Evolutionary conservation across 2,113 vertebrate species (phyloP).

Genomic region (Tupaia tana): DNA sequence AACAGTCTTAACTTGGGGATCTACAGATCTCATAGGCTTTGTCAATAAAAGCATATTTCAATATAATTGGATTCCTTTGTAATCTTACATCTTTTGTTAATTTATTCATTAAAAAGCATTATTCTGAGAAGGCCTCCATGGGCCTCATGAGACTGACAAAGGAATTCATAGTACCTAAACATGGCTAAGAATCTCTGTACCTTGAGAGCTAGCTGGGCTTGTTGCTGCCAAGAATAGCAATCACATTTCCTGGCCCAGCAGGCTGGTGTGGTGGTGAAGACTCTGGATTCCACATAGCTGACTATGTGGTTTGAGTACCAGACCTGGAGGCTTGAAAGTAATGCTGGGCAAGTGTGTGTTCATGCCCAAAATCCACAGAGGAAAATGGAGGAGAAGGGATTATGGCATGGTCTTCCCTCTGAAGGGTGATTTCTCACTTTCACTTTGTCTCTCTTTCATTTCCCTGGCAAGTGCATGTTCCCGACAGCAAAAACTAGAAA

Average conservation of each 20-base stretch:
- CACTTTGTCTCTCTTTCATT: no score
- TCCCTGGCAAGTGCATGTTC: no score
- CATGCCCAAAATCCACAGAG: no score
- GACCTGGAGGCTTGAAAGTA: no score
- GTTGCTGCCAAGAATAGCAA: not conserved
- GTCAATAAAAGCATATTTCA: not conserved
- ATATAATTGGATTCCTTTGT: not conserved
- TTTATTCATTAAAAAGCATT: slow-evolving; percentile 21
- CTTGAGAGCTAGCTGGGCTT: not conserved
- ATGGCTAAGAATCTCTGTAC: not conserved
- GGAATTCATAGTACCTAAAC: not conserved
- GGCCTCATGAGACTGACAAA: not conserved
- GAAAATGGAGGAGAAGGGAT: no score
- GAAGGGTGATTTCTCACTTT: no score
- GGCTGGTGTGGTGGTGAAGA: no score
- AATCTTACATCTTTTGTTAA: not conserved
- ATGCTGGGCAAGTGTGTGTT: no score
- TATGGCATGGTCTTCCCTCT: no score
- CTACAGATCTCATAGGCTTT: not conserved
- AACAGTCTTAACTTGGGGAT: not conserved
- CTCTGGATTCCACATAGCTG: no score
- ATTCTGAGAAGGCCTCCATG: not conserved
- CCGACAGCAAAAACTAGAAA: no score
- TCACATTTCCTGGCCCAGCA: not conserved
- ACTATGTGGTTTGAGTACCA: no score